These are phyloP conservation scores for Falco punctatus DNA, from an alignment of 2,113 vertebrate genomes.

Conservation along the genomic window DNA sequence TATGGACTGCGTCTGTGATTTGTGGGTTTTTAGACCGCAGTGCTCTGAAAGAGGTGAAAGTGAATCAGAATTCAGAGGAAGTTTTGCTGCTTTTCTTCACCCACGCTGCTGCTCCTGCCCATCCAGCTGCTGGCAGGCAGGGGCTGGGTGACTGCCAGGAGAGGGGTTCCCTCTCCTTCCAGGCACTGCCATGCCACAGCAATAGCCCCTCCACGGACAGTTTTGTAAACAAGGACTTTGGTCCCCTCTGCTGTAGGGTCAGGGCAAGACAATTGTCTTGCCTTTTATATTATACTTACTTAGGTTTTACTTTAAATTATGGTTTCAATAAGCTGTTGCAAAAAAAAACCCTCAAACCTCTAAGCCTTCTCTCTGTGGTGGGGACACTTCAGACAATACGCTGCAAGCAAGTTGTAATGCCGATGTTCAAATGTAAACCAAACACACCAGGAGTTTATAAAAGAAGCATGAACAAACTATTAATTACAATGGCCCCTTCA, in stretches of 20 bases:
- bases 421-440: neutral
- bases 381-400: neutral
- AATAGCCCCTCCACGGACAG: neutral
- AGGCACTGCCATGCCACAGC: neutral
- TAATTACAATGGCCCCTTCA: conserved; percentile 22
- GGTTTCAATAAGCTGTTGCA: conserved; percentile 18
- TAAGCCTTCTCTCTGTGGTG: neutral
- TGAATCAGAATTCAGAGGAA: neutral
- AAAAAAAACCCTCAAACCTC: neutral
- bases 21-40: neutral
- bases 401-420: neutral
- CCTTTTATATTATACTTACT: neutral
- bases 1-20: neutral
- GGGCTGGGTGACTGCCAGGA: neutral
- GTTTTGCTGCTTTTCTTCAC: neutral
- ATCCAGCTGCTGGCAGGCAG: fast-evolving
- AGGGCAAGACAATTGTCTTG: neutral
- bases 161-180: neutral
- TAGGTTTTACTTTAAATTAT: neutral
- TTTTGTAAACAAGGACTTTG: neutral
- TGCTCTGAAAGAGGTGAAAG: neutral
- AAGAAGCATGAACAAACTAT: neutral
- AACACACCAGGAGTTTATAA: neutral
- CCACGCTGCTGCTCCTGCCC: neutral
- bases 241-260: neutral